Base-by-base conservation (phyloP, 2,113 vertebrate species). In the Syrrhaptes paradoxus region DNA sequence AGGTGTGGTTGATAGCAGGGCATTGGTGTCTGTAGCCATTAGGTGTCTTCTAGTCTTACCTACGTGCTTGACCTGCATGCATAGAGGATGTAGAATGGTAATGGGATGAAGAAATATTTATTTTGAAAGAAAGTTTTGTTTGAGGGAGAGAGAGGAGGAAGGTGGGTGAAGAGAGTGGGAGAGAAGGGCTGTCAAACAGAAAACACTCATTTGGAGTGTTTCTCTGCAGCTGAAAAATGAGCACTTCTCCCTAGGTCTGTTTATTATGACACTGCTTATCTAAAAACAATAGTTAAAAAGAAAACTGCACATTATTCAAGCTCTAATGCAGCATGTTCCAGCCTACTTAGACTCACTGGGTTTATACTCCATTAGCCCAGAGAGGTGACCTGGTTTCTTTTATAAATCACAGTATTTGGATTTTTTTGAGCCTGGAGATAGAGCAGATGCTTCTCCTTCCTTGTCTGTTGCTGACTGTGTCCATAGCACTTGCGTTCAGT, bases 401-500 rank as follows among this genome's bases (percentile, higher is more conserved):
- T 32, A 0, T 9, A 43, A 48, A 22, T 52, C 29, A 22, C 77
- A 93, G 18, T 52, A 32, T 71, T 75, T 61, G 45, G 10, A 66
- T 32, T 71, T 57, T 61, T 75, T 78, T 61, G 43, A 79, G 32
- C 62, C 72, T 75, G 49, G 71, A 57, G 49, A n/a, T 63, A 15
- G 0, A 17, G 36, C 58, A 65, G 32, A n/a, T 71, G 41, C 52
- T 82, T 74, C 77, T 81, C 8, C 5, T 72, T 26, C 17, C 29
- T 15, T 0, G 0, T 55, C 43, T 78, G 8, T 75, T 2, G 0
- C 45, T 46, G 54, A 26, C 34, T 2, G 0, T 46, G 34, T 68
- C 41, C 4, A 0, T 48, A 68, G 45, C 70, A 21, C 32, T 51
- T 75, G 49, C 31, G 14, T 63, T 83, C 49, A 31, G 52, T 57